Percentiles rank a stretch among this genome's conserved stretches.
Evolutionary conservation across 2,888 invertebrate genomes (phyloP).

Genomic region (Xanthia icteritia): DNA sequence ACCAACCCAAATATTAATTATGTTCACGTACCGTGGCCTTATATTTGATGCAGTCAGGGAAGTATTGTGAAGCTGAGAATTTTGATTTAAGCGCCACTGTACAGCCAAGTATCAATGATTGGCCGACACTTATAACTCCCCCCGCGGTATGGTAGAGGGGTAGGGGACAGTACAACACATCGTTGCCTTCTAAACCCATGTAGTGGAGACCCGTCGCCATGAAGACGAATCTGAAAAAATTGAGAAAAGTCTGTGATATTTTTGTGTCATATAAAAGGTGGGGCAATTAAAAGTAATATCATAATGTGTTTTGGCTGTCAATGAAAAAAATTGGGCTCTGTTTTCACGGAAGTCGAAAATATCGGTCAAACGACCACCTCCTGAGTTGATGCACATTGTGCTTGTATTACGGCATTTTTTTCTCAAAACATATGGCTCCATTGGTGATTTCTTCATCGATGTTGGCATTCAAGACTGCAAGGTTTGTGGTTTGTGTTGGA

Average conservation of each 20-base stretch:
- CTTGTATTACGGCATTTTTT: too few relatives aligned
- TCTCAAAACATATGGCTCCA: too few relatives aligned
- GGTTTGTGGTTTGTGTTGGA: too few relatives aligned
- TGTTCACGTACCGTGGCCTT: conserved; percentile 96
- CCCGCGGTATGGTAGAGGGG: conserved; percentile 99
- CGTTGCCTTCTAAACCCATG: conserved; percentile 91
- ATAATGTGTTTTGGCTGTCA: too few relatives aligned
- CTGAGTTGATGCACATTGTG: too few relatives aligned
- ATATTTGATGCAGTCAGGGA: conserved; percentile 97
- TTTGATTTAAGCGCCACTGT: conserved; percentile 96
- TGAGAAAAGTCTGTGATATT: background rate
- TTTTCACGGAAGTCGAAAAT: too few relatives aligned
- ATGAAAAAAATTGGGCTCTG: too few relatives aligned
- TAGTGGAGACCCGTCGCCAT: conserved; percentile 93
- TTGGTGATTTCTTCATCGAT: too few relatives aligned
- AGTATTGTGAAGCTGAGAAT: conserved; percentile 98
- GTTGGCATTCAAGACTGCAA: too few relatives aligned
- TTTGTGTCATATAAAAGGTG: too few relatives aligned
- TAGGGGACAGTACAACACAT: conserved; percentile 96
- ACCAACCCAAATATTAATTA: background rate
- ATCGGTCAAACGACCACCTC: too few relatives aligned
- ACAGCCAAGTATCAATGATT: conserved; percentile 94
- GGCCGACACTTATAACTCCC: conserved; percentile 96
- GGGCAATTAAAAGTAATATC: too few relatives aligned
- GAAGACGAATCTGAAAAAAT: conserved; percentile 92